Base-by-base conservation (phyloP, 2,888 invertebrate species). In the Brachyopa scutellaris region DNA sequence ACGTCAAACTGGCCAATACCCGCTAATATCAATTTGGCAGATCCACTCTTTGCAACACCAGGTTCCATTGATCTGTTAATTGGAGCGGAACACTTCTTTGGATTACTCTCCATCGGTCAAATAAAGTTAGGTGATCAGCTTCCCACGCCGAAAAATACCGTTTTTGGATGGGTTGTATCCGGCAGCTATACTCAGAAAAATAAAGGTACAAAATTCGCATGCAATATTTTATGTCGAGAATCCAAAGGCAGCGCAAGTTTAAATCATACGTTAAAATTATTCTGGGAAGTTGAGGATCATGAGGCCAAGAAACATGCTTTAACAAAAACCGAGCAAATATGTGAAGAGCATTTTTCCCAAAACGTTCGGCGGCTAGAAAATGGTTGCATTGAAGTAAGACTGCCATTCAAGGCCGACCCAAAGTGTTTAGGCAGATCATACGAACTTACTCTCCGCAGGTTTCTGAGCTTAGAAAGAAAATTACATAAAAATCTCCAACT, bases 401-500 rank as follows among this genome's bases (percentile, higher is more conserved):
- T 40, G 40, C 17, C 40, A 4, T 84, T 84, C 21, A 45, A 23
- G 45, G 0, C 6, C 5, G 40, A 66, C 26, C n/a, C n/a, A 0
- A 5, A 5, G 9, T n/a, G 11, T 21, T 11, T 47, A 1, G 23
- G 45, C 47, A 47, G 23, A 6, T 23, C 47, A 13, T 13, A 40
- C 23, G 2, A 11, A 47, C 21, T 6, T 1, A 11, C 23, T 23
- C 23, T 23, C 17, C 1, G 45, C 6, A 64, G 82, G 53, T 74
- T 85, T 59, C n/a, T 31, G 0, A 42, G 61, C 23, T 92, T 55
- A 7, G 53, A 55, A 36, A 8, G 53, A 17, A 36, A 55, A 36
- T 13, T 53, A 19, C 3, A 21, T 2, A 51, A 6, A 8, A 31
- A 17, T 15, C 51, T 15, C 7, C 9, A 51, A 4, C 15, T 51